phyloP scores from a whole-genome alignment of 2,888 invertebrate genomes.

The Abrostola triplasia region DNA sequence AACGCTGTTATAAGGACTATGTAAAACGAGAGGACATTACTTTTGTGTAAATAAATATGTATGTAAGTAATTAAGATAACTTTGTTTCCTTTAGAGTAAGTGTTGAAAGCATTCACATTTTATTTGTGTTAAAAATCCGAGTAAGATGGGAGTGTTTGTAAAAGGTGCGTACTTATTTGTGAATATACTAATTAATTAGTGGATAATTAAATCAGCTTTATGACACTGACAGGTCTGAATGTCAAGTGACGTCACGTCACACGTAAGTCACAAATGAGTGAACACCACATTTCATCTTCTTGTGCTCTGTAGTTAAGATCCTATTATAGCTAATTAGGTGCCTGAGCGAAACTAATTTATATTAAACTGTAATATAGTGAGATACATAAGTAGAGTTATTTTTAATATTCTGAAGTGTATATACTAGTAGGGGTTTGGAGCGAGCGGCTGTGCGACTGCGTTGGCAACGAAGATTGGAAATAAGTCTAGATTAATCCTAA shows the following conservation, averaged over 20 bases:
- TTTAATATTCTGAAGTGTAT: slow-evolving; percentile 56
- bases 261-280: slow-evolving; percentile 51
- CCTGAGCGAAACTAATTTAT: slow-evolving; percentile 68
- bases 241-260: slow-evolving; percentile 16
- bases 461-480: slow-evolving; percentile 24
- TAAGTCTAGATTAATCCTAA: slow-evolving; percentile 39
- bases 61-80: slow-evolving; percentile 62
- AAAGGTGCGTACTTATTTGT: slow-evolving; percentile 52
- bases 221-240: slow-evolving; percentile 21
- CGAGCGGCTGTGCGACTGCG: slow-evolving; percentile 23
- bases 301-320: slow-evolving; percentile 56
- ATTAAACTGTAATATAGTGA: slow-evolving; percentile 69
- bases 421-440: slow-evolving; percentile 31
- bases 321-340: slow-evolving; percentile 66
- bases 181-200: slow-evolving; percentile 34
- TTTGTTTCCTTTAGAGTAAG: slow-evolving; percentile 73
- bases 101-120: slow-evolving; percentile 80
- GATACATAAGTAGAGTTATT: slow-evolving; percentile 67
- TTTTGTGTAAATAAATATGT: slow-evolving; percentile 70
- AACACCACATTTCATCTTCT: slow-evolving; percentile 42
- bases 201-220: slow-evolving; percentile 9
- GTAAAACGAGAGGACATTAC: slow-evolving; percentile 50
- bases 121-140: slow-evolving; percentile 72
- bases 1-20: slow-evolving; percentile 30
- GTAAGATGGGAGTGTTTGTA: slow-evolving; percentile 36